A percentile compares a stretch with the other conserved stretches of the same genome.
Evolutionary conservation across 2,888 invertebrate species (phyloP).

Genomic region (Ommatoiulus sabulosus): DNA sequence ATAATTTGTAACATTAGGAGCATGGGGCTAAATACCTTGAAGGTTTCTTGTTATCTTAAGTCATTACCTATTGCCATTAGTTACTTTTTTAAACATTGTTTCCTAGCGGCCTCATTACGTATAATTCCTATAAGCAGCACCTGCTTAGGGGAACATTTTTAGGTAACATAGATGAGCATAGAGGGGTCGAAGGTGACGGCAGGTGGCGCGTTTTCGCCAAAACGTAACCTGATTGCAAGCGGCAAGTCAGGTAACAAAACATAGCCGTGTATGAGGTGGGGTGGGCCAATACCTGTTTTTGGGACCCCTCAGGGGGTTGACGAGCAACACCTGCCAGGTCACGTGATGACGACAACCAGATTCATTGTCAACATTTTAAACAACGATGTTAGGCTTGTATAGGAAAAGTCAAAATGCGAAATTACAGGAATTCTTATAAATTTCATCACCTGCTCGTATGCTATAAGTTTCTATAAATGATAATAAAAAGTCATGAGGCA

Average conservation of each 20-base stretch:
- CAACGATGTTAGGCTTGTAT: neutral
- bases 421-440: neutral
- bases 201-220: neutral
- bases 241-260: neutral
- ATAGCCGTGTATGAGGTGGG: neutral
- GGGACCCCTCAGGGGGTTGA: neutral
- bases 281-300: neutral
- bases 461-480: neutral
- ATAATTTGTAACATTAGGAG: too few relatives aligned
- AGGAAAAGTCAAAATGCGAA: neutral
- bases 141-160: too few relatives aligned
- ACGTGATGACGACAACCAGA: neutral
- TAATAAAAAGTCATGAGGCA: neutral
- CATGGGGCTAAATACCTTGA: neutral
- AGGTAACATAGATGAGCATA: neutral
- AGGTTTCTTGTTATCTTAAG: neutral
- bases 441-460: neutral
- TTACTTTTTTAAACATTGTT: neutral
- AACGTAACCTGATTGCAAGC: neutral
- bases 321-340: neutral
- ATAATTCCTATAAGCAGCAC: too few relatives aligned
- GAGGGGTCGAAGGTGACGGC: neutral
- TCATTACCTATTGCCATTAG: neutral
- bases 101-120: neutral
- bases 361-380: neutral